Conservation (phyloP, 2,113 vertebrate species). For the Daboia siamensis region DNA sequence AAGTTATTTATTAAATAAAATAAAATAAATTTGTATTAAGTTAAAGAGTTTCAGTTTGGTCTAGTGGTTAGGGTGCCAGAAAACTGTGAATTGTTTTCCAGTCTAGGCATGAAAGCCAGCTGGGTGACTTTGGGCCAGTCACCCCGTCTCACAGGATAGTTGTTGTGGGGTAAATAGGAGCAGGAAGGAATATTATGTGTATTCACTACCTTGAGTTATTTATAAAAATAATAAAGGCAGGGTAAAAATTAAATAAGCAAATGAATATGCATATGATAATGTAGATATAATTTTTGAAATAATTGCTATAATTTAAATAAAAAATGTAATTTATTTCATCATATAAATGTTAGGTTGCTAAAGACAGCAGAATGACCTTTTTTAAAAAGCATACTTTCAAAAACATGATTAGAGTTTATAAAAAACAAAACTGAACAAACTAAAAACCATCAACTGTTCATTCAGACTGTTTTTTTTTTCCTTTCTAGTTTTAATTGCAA, state of each 20-base stretch:
- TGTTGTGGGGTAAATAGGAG: neutral
- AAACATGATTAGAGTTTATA: neutral
- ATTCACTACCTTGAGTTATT: neutral
- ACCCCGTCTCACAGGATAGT: neutral
- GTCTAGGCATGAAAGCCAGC: neutral
- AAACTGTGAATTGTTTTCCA: neutral
- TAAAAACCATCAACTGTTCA: neutral
- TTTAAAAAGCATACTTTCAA: neutral
- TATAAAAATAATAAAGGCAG: neutral
- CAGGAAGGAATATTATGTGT: neutral
- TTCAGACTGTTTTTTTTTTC: fast-evolving
- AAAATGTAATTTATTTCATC: neutral
- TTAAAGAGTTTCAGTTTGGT: neutral
- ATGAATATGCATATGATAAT: neutral
- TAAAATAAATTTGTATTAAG: neutral
- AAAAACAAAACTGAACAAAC: neutral
- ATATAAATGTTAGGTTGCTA: neutral
- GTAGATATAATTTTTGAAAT: neutral
- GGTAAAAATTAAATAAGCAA: neutral
- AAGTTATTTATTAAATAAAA: neutral
- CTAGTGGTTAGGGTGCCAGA: neutral
- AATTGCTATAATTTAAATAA: neutral
- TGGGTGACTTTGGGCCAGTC: neutral
- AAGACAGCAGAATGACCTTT: neutral
- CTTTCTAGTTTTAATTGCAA: neutral